Evolutionary conservation across 92 coral and sea anemone species (phyloP), one percentile per base, ranked within the genome.

Genomic region (Palythoa grandiflora): DNA sequence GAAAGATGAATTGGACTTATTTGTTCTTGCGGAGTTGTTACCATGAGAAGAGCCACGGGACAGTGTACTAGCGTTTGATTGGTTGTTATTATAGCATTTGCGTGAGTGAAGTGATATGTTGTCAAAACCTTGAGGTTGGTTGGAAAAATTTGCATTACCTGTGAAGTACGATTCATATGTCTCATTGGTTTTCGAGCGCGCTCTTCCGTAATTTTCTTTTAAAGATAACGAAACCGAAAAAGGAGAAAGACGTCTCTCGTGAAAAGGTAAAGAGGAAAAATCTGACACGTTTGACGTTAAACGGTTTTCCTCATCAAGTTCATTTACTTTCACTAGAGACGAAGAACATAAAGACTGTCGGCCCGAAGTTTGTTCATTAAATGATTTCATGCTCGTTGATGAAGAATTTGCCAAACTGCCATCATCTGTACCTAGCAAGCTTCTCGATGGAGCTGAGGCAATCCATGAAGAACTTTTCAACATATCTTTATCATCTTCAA

Each of bases 111-210:
- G 44, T 2, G 40, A 1, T 39, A 37, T 21, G 15, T 44, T 28
- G 47, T 19, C 19, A 36, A 81, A n/a, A 66, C 14, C 3, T 2
- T 44, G 36, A 65, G 7, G 10, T 39, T 52, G 39, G 11, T 47
- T 51, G 2, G 75, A 47, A 21, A 8, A 20, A 0, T 44, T 19
- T 20, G 47, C 38, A 10, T 80, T 44, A 47, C 40, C 59, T 10
- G 54, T 38, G 47, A 40, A 80, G 21, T 80, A 19, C 35, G 86
- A 81, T 20, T 50, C 47, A 13, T 10, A 21, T 47, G 86, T 8
- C 17, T 81, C 86, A 20, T 68, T 81, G 66, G 86, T 47, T 19
- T 48, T 48, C 19, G 76, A 81, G 7, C 76, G 86, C 48, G 38
- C 9, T 68, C 86, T 81, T 48, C 85, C 72, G 21, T 55, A 44